A percentile compares a stretch with the other conserved stretches of the same genome.
Evolutionary conservation across 2,797 vertebrate genomes (phyloP).

Genomic region (Pogoniulus pusillus): DNA sequence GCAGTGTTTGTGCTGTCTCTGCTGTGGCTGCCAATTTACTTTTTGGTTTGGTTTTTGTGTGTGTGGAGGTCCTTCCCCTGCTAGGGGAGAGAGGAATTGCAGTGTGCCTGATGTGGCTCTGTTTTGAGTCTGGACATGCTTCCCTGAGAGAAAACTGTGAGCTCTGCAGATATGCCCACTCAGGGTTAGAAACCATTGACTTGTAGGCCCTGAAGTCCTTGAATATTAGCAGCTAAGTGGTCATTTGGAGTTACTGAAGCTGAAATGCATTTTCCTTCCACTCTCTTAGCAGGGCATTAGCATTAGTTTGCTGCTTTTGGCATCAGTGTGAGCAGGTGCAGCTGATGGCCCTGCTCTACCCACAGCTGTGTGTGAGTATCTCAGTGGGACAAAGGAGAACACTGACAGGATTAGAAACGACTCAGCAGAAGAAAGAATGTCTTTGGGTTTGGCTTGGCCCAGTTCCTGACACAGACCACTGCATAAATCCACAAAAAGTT

Average conservation of each 20-base stretch:
- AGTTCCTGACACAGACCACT: not conserved
- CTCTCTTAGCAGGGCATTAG: not conserved
- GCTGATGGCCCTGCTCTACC: not conserved
- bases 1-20: not conserved
- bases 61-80: not conserved
- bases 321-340: not conserved
- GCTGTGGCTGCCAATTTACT: not conserved
- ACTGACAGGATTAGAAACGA: not conserved
- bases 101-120: not conserved
- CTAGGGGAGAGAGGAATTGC: not conserved
- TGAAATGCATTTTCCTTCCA: not conserved
- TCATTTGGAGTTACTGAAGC: not conserved
- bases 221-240: not conserved
- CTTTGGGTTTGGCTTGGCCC: not conserved
- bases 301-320: rapidly evolving
- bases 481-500: not conserved
- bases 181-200: not conserved
- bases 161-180: not conserved
- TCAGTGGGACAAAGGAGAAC: not conserved
- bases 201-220: not conserved
- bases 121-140: not conserved
- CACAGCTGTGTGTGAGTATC: rapidly evolving
- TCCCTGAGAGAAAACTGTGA: not conserved
- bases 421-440: not conserved
- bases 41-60: not conserved